These are phyloP conservation scores for Diuraphis noxia DNA, from an alignment of 1,140 invertebrate species.

Conservation along the genomic window DNA sequence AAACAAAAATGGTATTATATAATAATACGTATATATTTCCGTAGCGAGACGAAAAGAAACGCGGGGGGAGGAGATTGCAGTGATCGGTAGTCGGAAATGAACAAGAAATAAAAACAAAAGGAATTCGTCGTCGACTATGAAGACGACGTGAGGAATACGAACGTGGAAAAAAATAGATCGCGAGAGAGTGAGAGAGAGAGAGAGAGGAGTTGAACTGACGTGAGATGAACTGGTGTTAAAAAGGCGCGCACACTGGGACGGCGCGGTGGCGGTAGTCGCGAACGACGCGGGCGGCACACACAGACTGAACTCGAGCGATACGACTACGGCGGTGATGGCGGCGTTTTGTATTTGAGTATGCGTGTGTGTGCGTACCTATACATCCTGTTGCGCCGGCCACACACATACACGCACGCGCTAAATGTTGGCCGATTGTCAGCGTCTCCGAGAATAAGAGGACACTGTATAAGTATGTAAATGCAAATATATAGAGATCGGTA, in stretches of 20 bases:
- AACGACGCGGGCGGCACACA: slow-evolving; percentile 18
- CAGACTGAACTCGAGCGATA: neutral
- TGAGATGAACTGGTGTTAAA: neutral
- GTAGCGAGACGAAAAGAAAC: neutral
- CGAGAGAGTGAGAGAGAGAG: neutral
- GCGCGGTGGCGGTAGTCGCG: neutral
- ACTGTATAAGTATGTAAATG: too few relatives aligned
- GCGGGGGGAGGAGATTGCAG: neutral
- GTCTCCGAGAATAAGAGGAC: neutral
- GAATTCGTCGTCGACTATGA: neutral
- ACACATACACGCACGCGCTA: neutral
- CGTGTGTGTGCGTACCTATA: neutral
- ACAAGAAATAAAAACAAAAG: neutral
- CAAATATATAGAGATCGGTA: too few relatives aligned
- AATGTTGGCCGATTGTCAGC: neutral
- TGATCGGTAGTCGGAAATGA: neutral
- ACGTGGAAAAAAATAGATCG: neutral
- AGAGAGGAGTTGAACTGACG: neutral
- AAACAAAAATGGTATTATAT: neutral
- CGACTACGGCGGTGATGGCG: neutral
- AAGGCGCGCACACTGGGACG: neutral
- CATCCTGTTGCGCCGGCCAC: slow-evolving; percentile 23
- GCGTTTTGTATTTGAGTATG: neutral
- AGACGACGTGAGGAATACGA: neutral
- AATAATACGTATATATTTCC: neutral